Percentiles rank a stretch among this genome's conserved stretches.
Evolutionary conservation across 1,140 invertebrate species (phyloP).

Genomic region (Pseudobourletiella spinata): DNA sequence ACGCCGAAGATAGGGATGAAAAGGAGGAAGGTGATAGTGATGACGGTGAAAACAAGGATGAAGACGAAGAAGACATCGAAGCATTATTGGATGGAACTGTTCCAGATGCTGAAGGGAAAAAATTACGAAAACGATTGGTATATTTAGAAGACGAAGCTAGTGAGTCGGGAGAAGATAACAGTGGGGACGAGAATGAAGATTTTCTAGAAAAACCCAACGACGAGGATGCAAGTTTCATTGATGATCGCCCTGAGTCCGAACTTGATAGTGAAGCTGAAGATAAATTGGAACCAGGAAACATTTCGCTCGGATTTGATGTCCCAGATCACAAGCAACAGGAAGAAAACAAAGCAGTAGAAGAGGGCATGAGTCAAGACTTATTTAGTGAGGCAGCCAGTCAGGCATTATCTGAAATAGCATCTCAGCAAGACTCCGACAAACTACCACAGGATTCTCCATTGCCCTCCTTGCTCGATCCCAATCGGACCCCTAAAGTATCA

Average conservation of each 20-base stretch:
- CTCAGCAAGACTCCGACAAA: not conserved
- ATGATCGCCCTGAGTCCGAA: slow-evolving; percentile 9
- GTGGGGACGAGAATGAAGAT: slow-evolving; percentile 40
- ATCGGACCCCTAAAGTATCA: not conserved
- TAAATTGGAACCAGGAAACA: too few species aligned
- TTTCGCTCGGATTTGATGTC: too few species aligned
- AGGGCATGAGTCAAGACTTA: slow-evolving; percentile 6
- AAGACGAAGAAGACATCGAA: slow-evolving; percentile 35
- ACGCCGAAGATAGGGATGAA: slow-evolving; percentile 42
- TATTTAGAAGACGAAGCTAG: slow-evolving; percentile 43
- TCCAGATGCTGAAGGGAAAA: slow-evolving; percentile 36
- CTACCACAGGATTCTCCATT: not conserved
- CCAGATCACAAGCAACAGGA: too few species aligned
- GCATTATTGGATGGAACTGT: slow-evolving; percentile 8
- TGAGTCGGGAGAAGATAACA: slow-evolving; percentile 41
- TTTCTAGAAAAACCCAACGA: slow-evolving; percentile 39
- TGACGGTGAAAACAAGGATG: slow-evolving; percentile 32
- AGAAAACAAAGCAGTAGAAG: too few species aligned
- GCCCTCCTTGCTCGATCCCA: not conserved
- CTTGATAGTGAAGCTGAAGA: slow-evolving; percentile 33
- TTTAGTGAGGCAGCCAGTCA: slow-evolving; percentile 1
- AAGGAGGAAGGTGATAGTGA: slow-evolving; percentile 39
- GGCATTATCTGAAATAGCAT: too few species aligned
- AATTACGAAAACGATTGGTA: slow-evolving; percentile 36
- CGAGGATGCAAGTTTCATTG: slow-evolving; percentile 3